Percentiles rank a stretch among this genome's conserved stretches.
phyloP scores from a whole-genome alignment of 2,113 vertebrate genomes.

The Halichoeres trimaculatus region DNA sequence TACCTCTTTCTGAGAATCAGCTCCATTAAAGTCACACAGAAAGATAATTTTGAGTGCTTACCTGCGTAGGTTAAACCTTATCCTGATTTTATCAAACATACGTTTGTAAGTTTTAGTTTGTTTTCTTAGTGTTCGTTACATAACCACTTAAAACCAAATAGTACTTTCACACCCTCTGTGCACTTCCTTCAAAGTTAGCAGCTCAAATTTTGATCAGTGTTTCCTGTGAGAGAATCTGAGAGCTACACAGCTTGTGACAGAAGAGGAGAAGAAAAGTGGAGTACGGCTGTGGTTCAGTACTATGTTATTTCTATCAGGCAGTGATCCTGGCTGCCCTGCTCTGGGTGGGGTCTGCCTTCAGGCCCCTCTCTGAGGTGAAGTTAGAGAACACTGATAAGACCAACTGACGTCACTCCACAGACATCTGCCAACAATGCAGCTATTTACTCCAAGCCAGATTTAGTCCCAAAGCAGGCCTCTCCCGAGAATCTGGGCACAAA shows the following conservation, averaged over 20 bases:
- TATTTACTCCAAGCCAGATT: slow-evolving; percentile 65
- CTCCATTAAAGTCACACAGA: too few species aligned
- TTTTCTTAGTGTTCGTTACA: too few species aligned
- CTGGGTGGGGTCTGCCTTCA: slow-evolving; percentile 38
- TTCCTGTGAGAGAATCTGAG: neutral
- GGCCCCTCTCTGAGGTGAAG: slow-evolving; percentile 52
- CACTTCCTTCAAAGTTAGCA: neutral
- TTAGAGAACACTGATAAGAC: slow-evolving; percentile 65
- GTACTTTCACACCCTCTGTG: too few species aligned
- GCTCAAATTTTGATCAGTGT: neutral
- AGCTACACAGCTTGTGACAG: neutral
- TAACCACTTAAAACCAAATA: too few species aligned
- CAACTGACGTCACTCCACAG: slow-evolving; percentile 61
- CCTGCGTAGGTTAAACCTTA: too few species aligned
- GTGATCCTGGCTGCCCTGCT: neutral
- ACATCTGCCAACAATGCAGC: slow-evolving; percentile 69
- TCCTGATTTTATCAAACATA: too few species aligned
- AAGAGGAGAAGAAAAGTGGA: neutral
- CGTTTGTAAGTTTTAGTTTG: too few species aligned
- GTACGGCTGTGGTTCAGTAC: neutral
- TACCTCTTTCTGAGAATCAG: too few species aligned
- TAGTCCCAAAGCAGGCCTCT: slow-evolving; percentile 64
- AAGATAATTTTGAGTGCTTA: too few species aligned
- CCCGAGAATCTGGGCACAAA: slow-evolving; percentile 35
- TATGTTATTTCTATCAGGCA: slow-evolving; percentile 36